Percentiles rank a stretch among this genome's conserved stretches.
Conservation (phyloP, 2,797 vertebrate species). For the Myotis pilosus region DNA sequence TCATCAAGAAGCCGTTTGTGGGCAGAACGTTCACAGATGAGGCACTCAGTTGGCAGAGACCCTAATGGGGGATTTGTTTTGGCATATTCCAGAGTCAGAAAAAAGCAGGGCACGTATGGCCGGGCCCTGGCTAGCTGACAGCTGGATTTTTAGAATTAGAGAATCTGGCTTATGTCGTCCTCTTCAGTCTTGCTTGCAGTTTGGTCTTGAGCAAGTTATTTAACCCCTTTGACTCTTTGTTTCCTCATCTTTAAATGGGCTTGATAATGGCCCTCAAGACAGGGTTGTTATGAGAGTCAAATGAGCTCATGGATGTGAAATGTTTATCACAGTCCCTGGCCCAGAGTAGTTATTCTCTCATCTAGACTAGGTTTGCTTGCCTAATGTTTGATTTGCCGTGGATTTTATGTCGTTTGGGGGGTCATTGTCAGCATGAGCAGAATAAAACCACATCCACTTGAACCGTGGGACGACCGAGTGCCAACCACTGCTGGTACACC, state of each 20-base stretch:
- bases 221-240: not conserved
- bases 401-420: constrained; percentile 17
- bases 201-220: not conserved
- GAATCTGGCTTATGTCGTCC: not conserved
- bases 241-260: not conserved
- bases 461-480: not conserved
- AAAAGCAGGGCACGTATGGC: not conserved
- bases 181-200: not conserved
- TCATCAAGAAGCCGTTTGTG: not conserved
- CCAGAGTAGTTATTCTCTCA: not conserved
- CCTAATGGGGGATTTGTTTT: not conserved
- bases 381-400: constrained; percentile 15
- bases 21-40: not conserved
- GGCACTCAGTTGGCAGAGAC: not conserved
- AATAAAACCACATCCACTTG: not conserved
- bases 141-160: not conserved
- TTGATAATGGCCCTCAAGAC: not conserved
- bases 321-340: not conserved
- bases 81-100: not conserved
- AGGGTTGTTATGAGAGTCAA: not conserved
- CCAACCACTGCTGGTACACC: not conserved
- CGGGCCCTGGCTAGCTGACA: not conserved
- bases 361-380: constrained; percentile 28
- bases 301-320: not conserved
- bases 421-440: constrained; percentile 41